Percentiles rank a stretch among this genome's conserved stretches.
phyloP scores from a whole-genome alignment of 1,140 invertebrate species.

The Fopius arisanus region DNA sequence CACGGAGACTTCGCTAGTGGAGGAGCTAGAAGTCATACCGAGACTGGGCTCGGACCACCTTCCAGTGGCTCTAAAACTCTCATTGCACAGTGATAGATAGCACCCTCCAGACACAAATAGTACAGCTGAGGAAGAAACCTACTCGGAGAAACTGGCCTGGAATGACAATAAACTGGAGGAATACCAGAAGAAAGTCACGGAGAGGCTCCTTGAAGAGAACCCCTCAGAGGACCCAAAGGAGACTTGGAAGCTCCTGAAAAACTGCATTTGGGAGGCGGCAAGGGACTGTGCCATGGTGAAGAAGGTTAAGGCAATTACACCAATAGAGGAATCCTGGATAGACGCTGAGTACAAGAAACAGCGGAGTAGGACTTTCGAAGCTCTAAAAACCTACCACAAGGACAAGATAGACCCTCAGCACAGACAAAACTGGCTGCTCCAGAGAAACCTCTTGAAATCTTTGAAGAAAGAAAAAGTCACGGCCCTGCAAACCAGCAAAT shows the following conservation, averaged over 20 bases:
- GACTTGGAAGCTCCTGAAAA: not conserved
- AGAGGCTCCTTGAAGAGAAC: not conserved
- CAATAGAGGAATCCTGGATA: not conserved
- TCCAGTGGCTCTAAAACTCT: too few relatives aligned
- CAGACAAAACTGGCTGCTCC: not conserved
- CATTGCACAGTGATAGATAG: not conserved
- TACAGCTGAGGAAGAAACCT: not conserved
- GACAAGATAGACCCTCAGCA: not conserved
- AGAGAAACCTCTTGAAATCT: not conserved
- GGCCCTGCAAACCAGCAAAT: not conserved
- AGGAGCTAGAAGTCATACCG: too few relatives aligned
- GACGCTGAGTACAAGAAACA: not conserved
- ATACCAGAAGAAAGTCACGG: not conserved
- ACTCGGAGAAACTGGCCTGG: not conserved
- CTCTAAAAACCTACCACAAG: not conserved
- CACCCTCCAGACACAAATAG: not conserved
- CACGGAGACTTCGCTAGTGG: not conserved
- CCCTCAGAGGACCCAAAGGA: not conserved
- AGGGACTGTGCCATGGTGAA: not conserved
- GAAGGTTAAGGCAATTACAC: not conserved
- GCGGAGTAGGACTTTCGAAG: not conserved
- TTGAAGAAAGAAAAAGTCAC: not conserved
- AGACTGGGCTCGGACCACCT: too few relatives aligned
- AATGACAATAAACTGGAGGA: not conserved
- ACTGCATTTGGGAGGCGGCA: not conserved